Evolutionary conservation across 2,888 invertebrate species (phyloP).

Genomic region (Tenthredo amoena): DNA sequence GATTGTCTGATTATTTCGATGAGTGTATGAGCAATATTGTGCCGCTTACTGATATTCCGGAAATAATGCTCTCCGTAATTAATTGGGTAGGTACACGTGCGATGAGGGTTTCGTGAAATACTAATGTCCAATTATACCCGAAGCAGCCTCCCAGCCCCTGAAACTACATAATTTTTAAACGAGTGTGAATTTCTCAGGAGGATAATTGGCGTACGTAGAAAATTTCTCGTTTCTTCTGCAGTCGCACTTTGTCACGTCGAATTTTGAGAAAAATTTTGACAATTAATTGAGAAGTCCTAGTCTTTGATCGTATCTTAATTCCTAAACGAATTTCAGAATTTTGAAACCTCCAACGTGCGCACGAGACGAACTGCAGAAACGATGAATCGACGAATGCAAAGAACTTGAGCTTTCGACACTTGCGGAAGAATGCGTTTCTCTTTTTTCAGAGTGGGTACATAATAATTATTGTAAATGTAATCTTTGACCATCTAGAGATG

Average conservation of each 20-base stretch:
- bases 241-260: background rate
- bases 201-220: background rate
- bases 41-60: background rate
- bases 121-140: slow-evolving; percentile 26
- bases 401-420: background rate
- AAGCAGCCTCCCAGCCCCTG: background rate
- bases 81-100: background rate
- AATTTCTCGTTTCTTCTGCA: background rate
- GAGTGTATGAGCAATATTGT: background rate
- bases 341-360: background rate
- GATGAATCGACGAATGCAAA: background rate
- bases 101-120: background rate
- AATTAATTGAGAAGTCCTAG: background rate
- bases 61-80: background rate
- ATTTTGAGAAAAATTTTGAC: background rate
- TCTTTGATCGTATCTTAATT: background rate
- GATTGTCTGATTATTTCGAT: background rate
- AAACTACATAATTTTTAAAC: background rate
- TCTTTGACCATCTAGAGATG: background rate
- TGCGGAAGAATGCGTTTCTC: background rate
- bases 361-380: background rate
- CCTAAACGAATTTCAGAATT: background rate
- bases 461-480: background rate
- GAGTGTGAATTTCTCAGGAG: background rate
- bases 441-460: background rate